These are phyloP conservation scores for Origma solitaria DNA, from an alignment of 2,113 vertebrate genomes.

Conservation along the genomic window DNA sequence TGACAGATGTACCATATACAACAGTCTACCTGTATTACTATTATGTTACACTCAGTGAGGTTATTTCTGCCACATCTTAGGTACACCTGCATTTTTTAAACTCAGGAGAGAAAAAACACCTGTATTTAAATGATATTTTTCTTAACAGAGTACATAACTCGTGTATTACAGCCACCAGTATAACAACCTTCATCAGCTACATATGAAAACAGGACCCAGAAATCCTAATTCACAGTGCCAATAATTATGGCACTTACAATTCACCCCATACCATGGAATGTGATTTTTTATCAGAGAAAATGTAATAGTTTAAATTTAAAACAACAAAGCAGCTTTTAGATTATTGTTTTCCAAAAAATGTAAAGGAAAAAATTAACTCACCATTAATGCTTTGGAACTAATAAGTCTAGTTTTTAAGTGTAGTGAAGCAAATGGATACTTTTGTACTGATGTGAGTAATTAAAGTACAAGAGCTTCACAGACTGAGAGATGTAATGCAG, in stretches of 20 bases:
- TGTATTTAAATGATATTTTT: background rate
- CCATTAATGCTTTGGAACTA: constrained; percentile 75
- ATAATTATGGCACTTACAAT: constrained; percentile 4
- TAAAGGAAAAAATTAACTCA: constrained; percentile 72
- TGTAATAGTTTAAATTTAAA: background rate
- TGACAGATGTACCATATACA: background rate
- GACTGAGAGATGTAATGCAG: constrained; percentile 82
- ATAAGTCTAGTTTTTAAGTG: constrained; percentile 74
- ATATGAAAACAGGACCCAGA: background rate
- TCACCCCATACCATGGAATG: background rate
- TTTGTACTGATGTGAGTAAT: constrained; percentile 87
- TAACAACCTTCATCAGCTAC: background rate
- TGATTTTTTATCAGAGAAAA: background rate
- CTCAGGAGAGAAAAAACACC: background rate
- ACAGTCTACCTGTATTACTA: background rate
- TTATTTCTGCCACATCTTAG: background rate
- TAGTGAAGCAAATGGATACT: constrained; percentile 81
- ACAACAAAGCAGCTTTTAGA: constrained; percentile 29
- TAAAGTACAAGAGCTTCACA: constrained; percentile 82
- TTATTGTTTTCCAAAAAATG: constrained; percentile 32
- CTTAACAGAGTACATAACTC: background rate
- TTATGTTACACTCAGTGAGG: background rate
- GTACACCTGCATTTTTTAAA: background rate
- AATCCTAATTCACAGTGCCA: background rate
- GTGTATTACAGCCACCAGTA: background rate